Evolutionary conservation across 2,888 invertebrate genomes (phyloP).

Genomic region (Apomyelois bistriatella): DNA sequence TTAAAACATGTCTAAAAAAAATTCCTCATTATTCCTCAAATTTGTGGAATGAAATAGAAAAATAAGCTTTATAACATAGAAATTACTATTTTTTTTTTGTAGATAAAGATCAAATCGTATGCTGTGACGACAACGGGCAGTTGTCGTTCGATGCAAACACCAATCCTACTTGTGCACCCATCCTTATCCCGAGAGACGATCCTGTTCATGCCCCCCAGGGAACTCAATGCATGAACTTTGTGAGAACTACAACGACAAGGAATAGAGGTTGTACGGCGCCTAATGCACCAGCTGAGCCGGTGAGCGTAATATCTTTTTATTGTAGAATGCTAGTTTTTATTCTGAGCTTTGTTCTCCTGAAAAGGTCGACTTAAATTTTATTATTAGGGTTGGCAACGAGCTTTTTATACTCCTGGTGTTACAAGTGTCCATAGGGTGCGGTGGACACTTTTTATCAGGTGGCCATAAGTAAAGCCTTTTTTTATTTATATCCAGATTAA

Average conservation of each 20-base stretch:
- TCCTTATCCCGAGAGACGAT: slow-evolving; percentile 58
- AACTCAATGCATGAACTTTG: slow-evolving; percentile 85
- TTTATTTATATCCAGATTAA: too few relatives aligned
- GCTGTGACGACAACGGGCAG: slow-evolving; percentile 61
- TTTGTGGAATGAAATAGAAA: neutral
- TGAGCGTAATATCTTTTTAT: slow-evolving; percentile 36
- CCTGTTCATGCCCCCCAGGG: slow-evolving; percentile 70
- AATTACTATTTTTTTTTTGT: neutral
- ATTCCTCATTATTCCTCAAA: too few relatives aligned
- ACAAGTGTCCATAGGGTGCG: too few relatives aligned
- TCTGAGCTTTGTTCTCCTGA: neutral
- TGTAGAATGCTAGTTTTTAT: neutral
- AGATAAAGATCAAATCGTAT: slow-evolving; percentile 57
- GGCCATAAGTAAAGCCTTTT: too few relatives aligned
- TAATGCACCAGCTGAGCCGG: slow-evolving; percentile 85
- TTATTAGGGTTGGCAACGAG: too few relatives aligned
- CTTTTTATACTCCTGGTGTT: too few relatives aligned
- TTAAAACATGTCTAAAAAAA: neutral
- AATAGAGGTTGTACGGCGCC: slow-evolving; percentile 83
- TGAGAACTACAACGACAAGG: slow-evolving; percentile 84
- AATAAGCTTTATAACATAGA: neutral
- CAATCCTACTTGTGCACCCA: slow-evolving; percentile 62
- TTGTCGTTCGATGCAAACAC: slow-evolving; percentile 41
- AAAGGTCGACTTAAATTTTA: too few relatives aligned
- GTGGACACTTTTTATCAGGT: too few relatives aligned